Evolutionary conservation across 2,888 invertebrate genomes (phyloP), one percentile per base, ranked within the genome.

Genomic region (Hemaris fuciformis): DNA sequence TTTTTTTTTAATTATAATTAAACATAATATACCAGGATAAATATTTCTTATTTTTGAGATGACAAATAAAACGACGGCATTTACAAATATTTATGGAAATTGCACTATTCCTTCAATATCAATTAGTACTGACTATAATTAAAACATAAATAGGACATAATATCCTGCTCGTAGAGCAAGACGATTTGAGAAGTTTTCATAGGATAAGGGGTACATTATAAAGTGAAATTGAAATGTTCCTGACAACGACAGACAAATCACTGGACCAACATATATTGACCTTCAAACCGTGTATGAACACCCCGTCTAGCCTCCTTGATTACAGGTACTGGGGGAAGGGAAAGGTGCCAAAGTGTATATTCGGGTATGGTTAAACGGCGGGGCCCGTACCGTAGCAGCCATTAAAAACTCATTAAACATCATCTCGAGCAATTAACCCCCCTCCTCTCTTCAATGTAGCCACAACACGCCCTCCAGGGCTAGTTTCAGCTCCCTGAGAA

Each of bases 351-450:
- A 60, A 64, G 79, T 78, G 74, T 81, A 80, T 76, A 81, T 86
- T 84, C 75, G 80, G 84, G 76, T 74, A 76, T 75, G 80, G 81
- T 85, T 90, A 88, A 89, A 81, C 86, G 84, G 68, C 80, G 79
- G 83, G 74, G 81, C 79, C 79, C 83, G 80, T 80, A 75, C 79
- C 88, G 86, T 85, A 83, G 88, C 85, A 85, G 93, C 94, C 93
- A 94, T 94, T 94, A 94, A 94, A 94, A 94, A 94, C 93, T 94
- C 93, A 94, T 94, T 94, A 94, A 94, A 94, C 93, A 93, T 94
- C 93, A 93, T 93, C 94, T 93, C 93, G 88, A 86, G 91, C 94
- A 93, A 94, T 94, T 94, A 94, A 93, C 85, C 83, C 83, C n/a
- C 84, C 87, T 85, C 59, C 22, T 23, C 34, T 6, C 34, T 18